Evolutionary conservation across 2,113 vertebrate species (phyloP), one percentile per base, ranked within the genome.

Genomic region (Leucosticte australis): DNA sequence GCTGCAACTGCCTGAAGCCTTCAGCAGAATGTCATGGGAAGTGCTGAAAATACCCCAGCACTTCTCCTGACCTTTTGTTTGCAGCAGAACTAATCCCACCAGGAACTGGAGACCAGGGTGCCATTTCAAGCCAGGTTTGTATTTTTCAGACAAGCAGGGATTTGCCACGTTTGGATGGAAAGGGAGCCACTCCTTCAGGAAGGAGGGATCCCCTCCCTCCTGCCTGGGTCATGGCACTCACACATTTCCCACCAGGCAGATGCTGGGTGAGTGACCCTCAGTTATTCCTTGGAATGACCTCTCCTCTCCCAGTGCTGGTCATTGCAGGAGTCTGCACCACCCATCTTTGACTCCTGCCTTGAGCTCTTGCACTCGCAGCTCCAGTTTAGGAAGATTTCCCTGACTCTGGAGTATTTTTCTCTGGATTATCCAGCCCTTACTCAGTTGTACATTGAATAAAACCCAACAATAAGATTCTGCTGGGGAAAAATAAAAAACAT

Each of bases 211-310:
- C 63, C 89, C 26, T 90, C 86, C 47, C 41, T 62, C 75, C 64
- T 90, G 95, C 81, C 95, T 64, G 15, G 37, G 17, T 44, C 52
- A 4, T 65, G 94, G 81, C 79, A 37, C 89, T 92, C 70, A 84
- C 46, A 55, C 3, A 24, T 91, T 95, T 94, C 92, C 89, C 96
- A 93, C 31, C 93, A 55, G 86, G 59, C 90, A 83, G 76, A 71
- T 83, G 71, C 77, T 39, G 78, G 1, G 30, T 52, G 93, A 92
- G n/a, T 88, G 88, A 75, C 68, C 26, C 5, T 41, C 76, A 70
- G 15, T 65, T 57, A 42, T 62, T 92, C 80, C 42, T 74, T 63
- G 8, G 46, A 52, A 12, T 85, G 78, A 46, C 57, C 83, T 71
- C 46, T 90, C 62, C 81, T 71, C 46, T 90, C 64, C 85, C 62